Conservation (phyloP, 2,797 vertebrate species). For the Parambassis ranga region DNA sequence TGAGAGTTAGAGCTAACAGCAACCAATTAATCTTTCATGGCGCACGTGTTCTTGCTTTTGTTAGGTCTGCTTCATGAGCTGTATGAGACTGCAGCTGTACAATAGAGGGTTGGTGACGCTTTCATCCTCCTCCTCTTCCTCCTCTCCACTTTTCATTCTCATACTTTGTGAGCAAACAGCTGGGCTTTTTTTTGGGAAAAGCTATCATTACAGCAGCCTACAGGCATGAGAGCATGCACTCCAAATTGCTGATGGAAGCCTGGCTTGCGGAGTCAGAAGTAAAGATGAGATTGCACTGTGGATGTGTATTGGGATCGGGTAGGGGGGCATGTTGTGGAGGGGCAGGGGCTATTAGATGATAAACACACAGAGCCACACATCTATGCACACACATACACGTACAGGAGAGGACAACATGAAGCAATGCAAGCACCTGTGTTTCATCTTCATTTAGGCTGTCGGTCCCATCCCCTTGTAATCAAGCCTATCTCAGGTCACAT, state of each 20-base stretch:
- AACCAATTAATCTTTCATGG: slow-evolving; percentile 77
- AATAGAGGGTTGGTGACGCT: slow-evolving; percentile 52
- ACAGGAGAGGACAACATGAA: slow-evolving; percentile 25
- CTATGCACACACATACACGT: slow-evolving; percentile 10
- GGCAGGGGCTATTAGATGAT: slow-evolving; percentile 29
- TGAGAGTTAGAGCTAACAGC: slow-evolving; percentile 63
- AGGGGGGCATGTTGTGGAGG: background rate
- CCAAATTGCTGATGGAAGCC: slow-evolving; percentile 62
- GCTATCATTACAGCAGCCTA: slow-evolving; percentile 66
- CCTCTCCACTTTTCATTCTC: slow-evolving; percentile 52
- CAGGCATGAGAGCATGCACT: slow-evolving; percentile 59
- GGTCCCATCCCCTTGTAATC: slow-evolving; percentile 39
- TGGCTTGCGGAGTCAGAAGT: slow-evolving; percentile 49
- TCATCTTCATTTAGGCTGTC: slow-evolving; percentile 59
- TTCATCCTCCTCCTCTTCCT: slow-evolving; percentile 42
- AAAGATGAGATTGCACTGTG: slow-evolving; percentile 49
- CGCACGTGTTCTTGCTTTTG: slow-evolving; percentile 71
- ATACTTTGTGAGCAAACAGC: slow-evolving; percentile 68
- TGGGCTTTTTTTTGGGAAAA: slow-evolving; percentile 46
- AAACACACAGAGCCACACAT: slow-evolving; percentile 27
- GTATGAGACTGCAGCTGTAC: slow-evolving; percentile 57
- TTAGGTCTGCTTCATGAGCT: slow-evolving; percentile 47
- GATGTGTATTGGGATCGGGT: background rate
- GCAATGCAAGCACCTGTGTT: slow-evolving; percentile 34
- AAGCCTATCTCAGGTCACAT: slow-evolving; percentile 42